Base-by-base conservation (phyloP, 1,140 invertebrate genomes). In the Anoplophora glabripennis region DNA sequence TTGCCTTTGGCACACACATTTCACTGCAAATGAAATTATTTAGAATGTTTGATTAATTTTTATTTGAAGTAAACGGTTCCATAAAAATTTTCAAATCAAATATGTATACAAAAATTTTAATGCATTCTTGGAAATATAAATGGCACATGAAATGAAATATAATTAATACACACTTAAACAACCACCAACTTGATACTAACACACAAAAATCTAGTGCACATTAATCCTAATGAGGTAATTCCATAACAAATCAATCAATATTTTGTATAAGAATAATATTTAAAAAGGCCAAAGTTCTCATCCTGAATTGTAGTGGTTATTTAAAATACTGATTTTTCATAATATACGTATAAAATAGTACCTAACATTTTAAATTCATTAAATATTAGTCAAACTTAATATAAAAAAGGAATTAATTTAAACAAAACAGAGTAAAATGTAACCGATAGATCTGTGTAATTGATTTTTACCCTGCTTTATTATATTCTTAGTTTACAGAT, bases 61-160 rank as follows among this genome's bases (percentile, higher is more conserved):
- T 28, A 28, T 28, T 28, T 28, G 21, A 28, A 28, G 5, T 28
- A 28, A 28, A 28, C 5, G 21, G 21, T 28, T 28, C 21, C 21
- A 28, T 28, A 28, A 3, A 28, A 28, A 28, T 17, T 11, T 21
- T 46, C 7, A 18, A 7, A 14, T 11, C 11, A 21, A 15, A 8
- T 15, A 42, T 42, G 40, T 42, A 42, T 8, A 46, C 15, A 15
- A 17, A 28, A 46, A 46, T 46, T n/a, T n/a, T 21, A 17, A 11
- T 17, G 28, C 17, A 46, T n/a, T 17, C 11, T n/a, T 40, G 38
- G 14, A 40, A 40, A 11, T 21, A 46, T 46, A 7, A 17, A 46
- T 46, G 44, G 44, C 44, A 46, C 44, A 46, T 15, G 28, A 46
- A 45, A 46, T 15, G 11, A 45, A 45, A 45, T 15, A 46, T 11